These are phyloP conservation scores for Pedetes capensis DNA, from an alignment of 2,113 vertebrate genomes.

Conservation along the genomic window DNA sequence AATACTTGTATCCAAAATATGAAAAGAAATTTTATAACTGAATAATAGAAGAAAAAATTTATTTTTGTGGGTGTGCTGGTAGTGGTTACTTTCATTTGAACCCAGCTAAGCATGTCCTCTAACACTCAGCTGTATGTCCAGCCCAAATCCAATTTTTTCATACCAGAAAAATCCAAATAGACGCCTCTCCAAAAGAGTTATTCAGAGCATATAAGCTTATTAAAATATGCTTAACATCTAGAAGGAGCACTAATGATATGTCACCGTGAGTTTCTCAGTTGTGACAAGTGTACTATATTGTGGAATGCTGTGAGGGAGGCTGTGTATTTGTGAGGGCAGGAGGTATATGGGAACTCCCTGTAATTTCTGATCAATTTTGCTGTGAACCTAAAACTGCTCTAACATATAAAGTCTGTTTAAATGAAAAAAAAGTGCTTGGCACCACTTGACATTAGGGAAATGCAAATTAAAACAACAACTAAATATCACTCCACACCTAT, in stretches of 20 bases:
- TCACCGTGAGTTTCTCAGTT: too few species aligned
- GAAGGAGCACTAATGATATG: background rate
- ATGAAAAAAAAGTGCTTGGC: background rate
- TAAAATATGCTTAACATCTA: background rate
- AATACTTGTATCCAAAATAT: background rate
- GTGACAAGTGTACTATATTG: background rate
- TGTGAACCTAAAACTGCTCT: background rate
- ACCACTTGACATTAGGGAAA: background rate
- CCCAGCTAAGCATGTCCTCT: background rate
- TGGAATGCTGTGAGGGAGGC: background rate
- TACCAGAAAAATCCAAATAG: background rate
- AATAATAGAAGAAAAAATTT: background rate
- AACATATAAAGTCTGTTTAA: background rate
- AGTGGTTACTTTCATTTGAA: too few species aligned
- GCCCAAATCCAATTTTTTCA: background rate
- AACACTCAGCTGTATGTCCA: background rate
- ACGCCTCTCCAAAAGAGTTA: background rate
- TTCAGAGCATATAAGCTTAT: background rate
- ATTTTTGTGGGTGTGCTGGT: too few species aligned
- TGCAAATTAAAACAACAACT: background rate
- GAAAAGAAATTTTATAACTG: background rate
- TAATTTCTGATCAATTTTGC: background rate
- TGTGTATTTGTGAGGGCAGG: background rate
- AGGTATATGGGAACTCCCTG: accelerated
- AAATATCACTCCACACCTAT: background rate